These are phyloP conservation scores for Acronicta aceris DNA, from an alignment of 2,888 invertebrate species.

Conservation along the genomic window DNA sequence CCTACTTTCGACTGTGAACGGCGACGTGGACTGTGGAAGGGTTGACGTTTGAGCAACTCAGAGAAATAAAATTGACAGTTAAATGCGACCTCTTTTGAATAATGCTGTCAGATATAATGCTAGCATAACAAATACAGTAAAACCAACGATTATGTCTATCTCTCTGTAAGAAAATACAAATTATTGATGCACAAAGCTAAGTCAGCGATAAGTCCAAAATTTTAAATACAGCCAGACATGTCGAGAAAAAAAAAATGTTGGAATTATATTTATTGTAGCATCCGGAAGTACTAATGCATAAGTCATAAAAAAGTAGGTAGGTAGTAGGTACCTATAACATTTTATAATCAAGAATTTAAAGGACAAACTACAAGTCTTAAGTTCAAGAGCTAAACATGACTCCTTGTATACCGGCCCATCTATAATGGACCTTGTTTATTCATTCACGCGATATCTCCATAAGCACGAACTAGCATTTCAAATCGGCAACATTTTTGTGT, in stretches of 20 bases:
- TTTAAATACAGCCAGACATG: too few species aligned
- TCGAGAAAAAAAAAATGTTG: too few species aligned
- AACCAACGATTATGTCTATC: too few species aligned
- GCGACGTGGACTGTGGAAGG: conserved; percentile 22
- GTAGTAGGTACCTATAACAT: conserved; percentile 2
- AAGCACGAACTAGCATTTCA: conserved; percentile 66
- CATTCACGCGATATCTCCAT: conserved; percentile 65
- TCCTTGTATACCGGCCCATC: conserved; percentile 51
- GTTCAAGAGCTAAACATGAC: conserved; percentile 49
- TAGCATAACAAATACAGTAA: too few species aligned
- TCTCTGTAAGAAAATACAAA: too few species aligned
- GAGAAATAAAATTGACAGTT: conserved; percentile 4
- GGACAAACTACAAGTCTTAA: conserved; percentile 28
- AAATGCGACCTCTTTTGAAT: background rate
- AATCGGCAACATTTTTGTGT: conserved; percentile 63
- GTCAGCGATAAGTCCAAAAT: too few species aligned
- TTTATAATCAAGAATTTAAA: conserved; percentile 24
- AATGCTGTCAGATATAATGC: too few species aligned
- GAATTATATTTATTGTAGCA: background rate
- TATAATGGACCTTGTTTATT: conserved; percentile 58
- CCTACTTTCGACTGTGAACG: conserved; percentile 73
- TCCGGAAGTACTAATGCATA: background rate
- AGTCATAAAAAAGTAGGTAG: too few species aligned
- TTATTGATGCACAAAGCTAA: too few species aligned
- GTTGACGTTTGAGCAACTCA: conserved; percentile 1